phyloP scores from a whole-genome alignment of 2,113 vertebrate species.

The Uria lomvia region DNA sequence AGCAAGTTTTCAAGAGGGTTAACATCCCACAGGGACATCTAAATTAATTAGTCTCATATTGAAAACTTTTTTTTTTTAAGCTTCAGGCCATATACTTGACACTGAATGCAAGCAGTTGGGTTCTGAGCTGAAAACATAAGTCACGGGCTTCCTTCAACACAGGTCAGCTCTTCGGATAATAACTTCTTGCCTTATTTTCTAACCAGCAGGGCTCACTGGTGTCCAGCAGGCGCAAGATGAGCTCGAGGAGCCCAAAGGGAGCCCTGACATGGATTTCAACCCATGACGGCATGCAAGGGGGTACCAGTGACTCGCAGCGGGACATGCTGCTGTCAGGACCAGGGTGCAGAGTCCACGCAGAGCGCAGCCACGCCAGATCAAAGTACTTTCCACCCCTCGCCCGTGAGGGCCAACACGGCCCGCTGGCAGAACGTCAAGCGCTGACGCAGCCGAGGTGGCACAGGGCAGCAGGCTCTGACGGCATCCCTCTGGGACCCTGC shows the following conservation, averaged over 20 bases:
- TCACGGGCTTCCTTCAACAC: background rate
- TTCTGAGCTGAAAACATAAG: background rate
- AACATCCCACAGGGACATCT: background rate
- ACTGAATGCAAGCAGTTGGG: background rate
- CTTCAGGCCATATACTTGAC: background rate
- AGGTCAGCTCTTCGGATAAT: background rate
- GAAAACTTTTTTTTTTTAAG: background rate
- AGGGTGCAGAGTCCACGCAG: background rate
- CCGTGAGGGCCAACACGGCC: accelerated
- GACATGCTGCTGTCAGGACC: background rate
- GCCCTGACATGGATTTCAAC: background rate
- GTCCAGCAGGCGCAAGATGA: background rate
- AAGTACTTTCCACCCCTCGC: background rate
- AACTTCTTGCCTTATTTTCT: background rate
- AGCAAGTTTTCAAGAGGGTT: background rate
- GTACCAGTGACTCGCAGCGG: background rate
- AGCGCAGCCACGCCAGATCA: background rate
- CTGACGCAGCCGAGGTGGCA: background rate
- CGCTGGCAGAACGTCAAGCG: accelerated
- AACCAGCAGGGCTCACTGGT: background rate
- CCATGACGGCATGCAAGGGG: background rate
- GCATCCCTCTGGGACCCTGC: background rate
- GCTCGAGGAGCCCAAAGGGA: background rate
- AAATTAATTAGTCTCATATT: background rate
- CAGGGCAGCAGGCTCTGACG: background rate